phyloP scores from a whole-genome alignment of 2,797 vertebrate genomes.

The Pithecia hirsuta region DNA sequence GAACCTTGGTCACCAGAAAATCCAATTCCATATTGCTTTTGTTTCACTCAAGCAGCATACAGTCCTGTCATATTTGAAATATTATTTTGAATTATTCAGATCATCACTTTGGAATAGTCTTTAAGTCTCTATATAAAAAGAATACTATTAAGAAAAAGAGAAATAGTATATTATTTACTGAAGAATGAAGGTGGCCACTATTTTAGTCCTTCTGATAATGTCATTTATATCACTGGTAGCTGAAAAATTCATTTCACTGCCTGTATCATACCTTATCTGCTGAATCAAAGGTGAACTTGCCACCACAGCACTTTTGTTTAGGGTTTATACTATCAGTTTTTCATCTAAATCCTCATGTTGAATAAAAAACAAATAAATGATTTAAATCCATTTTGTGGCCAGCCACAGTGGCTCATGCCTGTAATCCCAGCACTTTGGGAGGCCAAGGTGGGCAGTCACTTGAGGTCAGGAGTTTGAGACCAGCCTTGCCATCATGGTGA shows the following conservation, averaged over 20 bases:
- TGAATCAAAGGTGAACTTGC: not conserved
- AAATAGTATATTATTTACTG: not conserved
- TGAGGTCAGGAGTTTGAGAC: not conserved
- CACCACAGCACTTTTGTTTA: not conserved
- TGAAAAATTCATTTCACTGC: not conserved
- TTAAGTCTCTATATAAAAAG: not conserved
- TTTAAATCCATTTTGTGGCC: not conserved
- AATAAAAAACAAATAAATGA: conserved; percentile 24
- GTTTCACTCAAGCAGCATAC: conserved; percentile 56
- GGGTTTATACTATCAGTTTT: not conserved
- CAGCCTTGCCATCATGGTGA: not conserved
- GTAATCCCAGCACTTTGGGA: not conserved
- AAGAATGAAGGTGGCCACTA: not conserved
- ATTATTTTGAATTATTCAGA: conserved; percentile 18
- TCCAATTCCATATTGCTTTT: conserved; percentile 66
- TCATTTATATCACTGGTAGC: not conserved
- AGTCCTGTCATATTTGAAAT: conserved; percentile 54
- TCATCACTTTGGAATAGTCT: not conserved
- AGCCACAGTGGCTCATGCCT: not conserved
- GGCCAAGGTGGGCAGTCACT: not conserved
- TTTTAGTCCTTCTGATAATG: not conserved
- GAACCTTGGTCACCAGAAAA: conserved; percentile 63
- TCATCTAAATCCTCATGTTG: not conserved
- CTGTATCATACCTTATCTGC: not conserved
- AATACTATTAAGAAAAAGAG: not conserved